Percentiles rank a stretch among this genome's conserved stretches.
Evolutionary conservation across 92 coral and sea anemone species (phyloP).

Genomic region (Porites lobata): DNA sequence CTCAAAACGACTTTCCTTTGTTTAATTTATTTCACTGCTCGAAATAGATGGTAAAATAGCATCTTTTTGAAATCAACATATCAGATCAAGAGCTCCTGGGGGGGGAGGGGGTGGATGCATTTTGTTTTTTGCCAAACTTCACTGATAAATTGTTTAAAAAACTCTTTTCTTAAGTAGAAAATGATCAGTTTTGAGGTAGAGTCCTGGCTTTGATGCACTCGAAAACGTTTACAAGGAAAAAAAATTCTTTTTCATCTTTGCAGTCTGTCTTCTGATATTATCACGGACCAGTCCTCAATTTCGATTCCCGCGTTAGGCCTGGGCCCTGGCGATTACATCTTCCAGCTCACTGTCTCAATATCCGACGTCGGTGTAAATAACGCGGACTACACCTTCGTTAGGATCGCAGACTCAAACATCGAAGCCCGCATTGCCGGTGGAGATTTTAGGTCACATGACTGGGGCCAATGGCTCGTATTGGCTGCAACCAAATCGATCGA

Average conservation of each 20-base stretch:
- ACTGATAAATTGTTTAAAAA: too few relatives aligned
- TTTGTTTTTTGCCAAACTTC: too few relatives aligned
- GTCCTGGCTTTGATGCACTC: too few relatives aligned
- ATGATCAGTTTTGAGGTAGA: too few relatives aligned
- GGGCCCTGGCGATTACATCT: slow-evolving; percentile 80
- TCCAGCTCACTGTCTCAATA: slow-evolving; percentile 67
- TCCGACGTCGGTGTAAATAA: slow-evolving; percentile 40
- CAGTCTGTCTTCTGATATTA: slow-evolving; percentile 61
- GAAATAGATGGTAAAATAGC: too few relatives aligned
- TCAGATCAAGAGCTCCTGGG: too few relatives aligned
- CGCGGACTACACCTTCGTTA: slow-evolving; percentile 76
- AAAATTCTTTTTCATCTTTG: neutral
- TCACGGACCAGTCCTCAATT: slow-evolving; percentile 74
- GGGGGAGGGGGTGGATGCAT: too few relatives aligned
- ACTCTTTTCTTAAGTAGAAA: too few relatives aligned
- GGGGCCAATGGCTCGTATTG: slow-evolving; percentile 73
- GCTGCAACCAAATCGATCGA: slow-evolving; percentile 85
- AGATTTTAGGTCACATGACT: slow-evolving; percentile 75
- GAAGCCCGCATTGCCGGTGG: slow-evolving; percentile 86
- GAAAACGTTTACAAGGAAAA: too few relatives aligned
- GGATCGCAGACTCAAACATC: slow-evolving; percentile 72
- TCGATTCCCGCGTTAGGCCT: slow-evolving; percentile 69
- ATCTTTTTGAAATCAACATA: too few relatives aligned
- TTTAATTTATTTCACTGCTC: too few relatives aligned
- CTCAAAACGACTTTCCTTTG: too few relatives aligned